These are phyloP conservation scores for Opisthocomus hoazin DNA, from an alignment of 2,113 vertebrate species.

Conservation along the genomic window DNA sequence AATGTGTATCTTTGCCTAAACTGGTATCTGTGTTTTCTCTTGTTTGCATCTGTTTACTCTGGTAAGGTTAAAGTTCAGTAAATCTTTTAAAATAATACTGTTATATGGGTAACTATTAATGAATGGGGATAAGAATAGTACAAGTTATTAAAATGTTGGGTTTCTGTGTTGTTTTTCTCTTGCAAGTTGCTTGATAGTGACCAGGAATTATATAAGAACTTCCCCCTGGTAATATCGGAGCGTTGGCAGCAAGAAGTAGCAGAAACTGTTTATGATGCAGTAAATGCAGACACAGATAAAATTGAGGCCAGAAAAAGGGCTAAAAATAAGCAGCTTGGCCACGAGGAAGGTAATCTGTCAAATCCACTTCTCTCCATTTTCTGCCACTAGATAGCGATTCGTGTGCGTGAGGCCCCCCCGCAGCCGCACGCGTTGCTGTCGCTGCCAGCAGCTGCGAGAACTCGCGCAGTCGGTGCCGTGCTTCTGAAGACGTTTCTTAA, in stretches of 20 bases:
- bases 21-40: neutral
- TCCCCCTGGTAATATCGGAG: conserved; percentile 96
- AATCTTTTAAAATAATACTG: neutral
- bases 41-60: neutral
- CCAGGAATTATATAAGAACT: conserved; percentile 99
- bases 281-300: conserved; percentile 96
- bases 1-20: neutral
- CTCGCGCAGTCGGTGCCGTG: neutral
- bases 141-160: neutral
- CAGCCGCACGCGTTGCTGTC: neutral
- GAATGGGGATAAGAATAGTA: neutral
- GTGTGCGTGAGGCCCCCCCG: neutral
- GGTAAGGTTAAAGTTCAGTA: neutral
- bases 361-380: conserved; percentile 17
- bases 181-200: conserved; percentile 92
- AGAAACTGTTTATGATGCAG: conserved; percentile 93
- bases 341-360: conserved; percentile 88
- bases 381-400: neutral
- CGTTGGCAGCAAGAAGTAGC: conserved; percentile 99
- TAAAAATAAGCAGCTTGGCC: conserved; percentile 96
- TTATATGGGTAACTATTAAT: neutral
- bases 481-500: neutral
- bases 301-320: conserved; percentile 91
- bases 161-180: conserved; percentile 4
- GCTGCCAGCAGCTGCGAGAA: neutral